Conservation (phyloP, 2,113 vertebrate species). For the Tragelaphus buxtoni region DNA sequence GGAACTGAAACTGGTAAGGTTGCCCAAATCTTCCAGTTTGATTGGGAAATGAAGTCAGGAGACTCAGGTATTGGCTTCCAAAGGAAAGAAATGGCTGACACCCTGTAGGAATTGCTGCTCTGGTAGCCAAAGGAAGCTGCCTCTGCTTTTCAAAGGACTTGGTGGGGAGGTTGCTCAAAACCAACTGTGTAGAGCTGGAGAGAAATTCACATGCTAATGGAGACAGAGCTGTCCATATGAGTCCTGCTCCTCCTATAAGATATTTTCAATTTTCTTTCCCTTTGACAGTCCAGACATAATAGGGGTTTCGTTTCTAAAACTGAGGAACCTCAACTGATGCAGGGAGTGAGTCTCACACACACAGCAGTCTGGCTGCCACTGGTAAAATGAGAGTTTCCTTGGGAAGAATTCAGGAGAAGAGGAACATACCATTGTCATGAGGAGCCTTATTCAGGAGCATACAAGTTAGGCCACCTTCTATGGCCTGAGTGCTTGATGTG, state of each 20-base stretch:
- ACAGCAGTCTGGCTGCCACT: neutral
- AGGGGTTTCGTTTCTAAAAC: neutral
- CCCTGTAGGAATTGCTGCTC: neutral
- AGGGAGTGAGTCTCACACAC: fast-evolving
- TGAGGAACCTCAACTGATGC: neutral
- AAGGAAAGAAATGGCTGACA: neutral
- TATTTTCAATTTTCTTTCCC: neutral
- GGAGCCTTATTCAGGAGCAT: neutral
- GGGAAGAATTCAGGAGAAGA: neutral
- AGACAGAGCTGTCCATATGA: neutral
- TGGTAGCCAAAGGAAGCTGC: neutral
- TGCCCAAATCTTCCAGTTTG: neutral
- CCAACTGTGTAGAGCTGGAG: fast-evolving
- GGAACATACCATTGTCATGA: neutral
- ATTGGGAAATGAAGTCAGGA: neutral
- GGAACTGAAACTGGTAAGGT: neutral
- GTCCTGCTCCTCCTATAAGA: neutral
- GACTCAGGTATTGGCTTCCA: neutral
- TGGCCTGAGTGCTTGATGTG: neutral
- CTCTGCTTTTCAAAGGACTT: neutral
- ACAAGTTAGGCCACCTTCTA: neutral
- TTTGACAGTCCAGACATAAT: neutral
- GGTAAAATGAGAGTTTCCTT: neutral
- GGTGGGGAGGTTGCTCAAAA: neutral
- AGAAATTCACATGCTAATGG: neutral